Conservation (phyloP, 2,797 vertebrate species). For the Gorsachius magnificus region DNA sequence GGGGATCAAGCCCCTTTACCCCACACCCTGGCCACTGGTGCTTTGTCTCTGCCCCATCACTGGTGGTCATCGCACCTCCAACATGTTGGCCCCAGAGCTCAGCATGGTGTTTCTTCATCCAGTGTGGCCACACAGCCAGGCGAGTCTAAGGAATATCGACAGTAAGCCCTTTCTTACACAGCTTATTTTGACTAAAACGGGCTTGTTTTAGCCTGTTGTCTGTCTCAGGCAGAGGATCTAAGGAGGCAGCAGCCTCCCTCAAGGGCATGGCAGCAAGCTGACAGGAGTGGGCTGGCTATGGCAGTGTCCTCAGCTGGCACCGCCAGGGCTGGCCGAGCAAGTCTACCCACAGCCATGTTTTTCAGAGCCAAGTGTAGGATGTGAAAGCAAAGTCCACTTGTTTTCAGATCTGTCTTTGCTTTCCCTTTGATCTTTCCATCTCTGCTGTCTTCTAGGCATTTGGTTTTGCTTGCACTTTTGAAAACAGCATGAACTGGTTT, state of each 20-base stretch:
- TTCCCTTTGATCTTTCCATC: slow-evolving; percentile 17
- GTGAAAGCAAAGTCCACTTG: background rate
- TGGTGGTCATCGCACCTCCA: background rate
- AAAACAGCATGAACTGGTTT: background rate
- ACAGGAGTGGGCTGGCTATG: background rate
- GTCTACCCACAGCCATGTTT: slow-evolving; percentile 5
- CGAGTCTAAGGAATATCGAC: background rate
- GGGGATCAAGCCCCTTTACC: background rate
- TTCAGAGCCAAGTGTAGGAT: background rate
- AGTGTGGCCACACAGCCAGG: background rate
- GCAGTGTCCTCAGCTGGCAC: slow-evolving; percentile 2
- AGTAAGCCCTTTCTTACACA: background rate
- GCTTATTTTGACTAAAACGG: background rate
- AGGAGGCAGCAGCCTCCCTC: background rate
- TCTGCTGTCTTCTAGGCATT: background rate
- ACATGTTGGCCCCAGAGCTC: background rate
- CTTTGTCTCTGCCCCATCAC: background rate
- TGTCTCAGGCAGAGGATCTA: background rate
- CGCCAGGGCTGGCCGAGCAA: background rate
- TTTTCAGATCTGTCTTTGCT: background rate
- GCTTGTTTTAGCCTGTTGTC: background rate
- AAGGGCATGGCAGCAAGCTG: background rate
- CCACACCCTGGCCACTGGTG: background rate
- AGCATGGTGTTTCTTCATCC: background rate
- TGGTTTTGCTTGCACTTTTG: background rate